These are phyloP conservation scores for Prionace glauca DNA, from an alignment of 2,797 vertebrate genomes.

Conservation along the genomic window DNA sequence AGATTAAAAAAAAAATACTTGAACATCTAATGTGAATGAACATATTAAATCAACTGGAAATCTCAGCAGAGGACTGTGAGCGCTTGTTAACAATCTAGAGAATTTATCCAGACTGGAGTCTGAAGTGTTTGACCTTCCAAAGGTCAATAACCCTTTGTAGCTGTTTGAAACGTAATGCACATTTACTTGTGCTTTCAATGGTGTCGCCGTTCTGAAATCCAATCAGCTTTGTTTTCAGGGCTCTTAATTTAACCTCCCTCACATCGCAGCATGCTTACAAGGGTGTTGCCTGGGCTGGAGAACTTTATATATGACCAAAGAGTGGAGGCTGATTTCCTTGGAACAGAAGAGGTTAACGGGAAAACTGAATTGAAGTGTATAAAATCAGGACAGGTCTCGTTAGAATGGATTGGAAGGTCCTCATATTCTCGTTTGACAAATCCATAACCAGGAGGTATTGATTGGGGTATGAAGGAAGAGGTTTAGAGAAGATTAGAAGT, in stretches of 20 bases:
- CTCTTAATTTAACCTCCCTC: background rate
- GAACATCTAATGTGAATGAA: slow-evolving; percentile 4
- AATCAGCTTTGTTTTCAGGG: background rate
- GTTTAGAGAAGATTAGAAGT: no score
- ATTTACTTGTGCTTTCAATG: background rate
- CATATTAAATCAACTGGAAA: background rate
- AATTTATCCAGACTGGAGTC: background rate
- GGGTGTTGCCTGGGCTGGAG: background rate
- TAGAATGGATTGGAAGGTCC: background rate
- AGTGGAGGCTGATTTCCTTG: background rate
- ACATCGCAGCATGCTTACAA: background rate
- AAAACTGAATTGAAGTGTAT: background rate
- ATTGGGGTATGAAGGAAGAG: no score
- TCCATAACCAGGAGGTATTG: no score
- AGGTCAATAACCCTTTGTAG: background rate
- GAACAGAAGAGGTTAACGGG: background rate
- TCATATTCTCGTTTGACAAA: background rate
- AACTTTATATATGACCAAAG: background rate
- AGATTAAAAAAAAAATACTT: background rate
- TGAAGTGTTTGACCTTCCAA: background rate
- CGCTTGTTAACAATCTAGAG: background rate
- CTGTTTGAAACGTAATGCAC: background rate
- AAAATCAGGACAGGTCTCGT: background rate
- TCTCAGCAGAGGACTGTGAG: background rate
- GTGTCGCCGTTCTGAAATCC: background rate